Evolutionary conservation across 2,113 vertebrate species (phyloP).

Genomic region (Drymodes brunneopygia): DNA sequence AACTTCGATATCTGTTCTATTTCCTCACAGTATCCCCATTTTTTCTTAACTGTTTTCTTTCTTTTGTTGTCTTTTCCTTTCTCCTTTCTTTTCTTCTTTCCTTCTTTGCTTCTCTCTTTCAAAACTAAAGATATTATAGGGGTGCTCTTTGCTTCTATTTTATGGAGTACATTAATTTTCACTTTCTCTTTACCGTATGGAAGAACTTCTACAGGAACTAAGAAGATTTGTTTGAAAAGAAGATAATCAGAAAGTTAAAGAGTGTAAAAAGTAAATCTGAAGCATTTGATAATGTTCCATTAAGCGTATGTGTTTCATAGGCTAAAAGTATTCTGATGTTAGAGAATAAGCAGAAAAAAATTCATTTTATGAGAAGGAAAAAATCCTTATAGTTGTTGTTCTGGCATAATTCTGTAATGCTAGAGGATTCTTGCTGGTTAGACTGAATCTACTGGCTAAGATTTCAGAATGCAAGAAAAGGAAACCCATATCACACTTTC

Average conservation of each 20-base stretch:
- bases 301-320: neutral
- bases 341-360: neutral
- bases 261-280: neutral
- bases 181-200: neutral
- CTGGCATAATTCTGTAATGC: neutral
- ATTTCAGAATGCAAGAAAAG: neutral
- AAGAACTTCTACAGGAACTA: neutral
- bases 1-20: neutral
- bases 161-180: neutral
- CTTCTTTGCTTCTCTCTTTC: neutral
- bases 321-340: neutral
- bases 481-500: neutral
- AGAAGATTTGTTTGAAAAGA: neutral
- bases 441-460: neutral
- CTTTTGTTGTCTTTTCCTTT: neutral
- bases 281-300: neutral
- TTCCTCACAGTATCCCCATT: neutral
- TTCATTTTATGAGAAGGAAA: neutral
- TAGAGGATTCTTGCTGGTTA: neutral
- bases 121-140: neutral
- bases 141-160: rapidly evolving
- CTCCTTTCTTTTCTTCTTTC: neutral
- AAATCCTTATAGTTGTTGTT: neutral
- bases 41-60: neutral
- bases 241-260: neutral